Evolutionary conservation across 2,888 invertebrate species (phyloP), one percentile per base, ranked within the genome.

Genomic region (Listrodromus nycthemerus): DNA sequence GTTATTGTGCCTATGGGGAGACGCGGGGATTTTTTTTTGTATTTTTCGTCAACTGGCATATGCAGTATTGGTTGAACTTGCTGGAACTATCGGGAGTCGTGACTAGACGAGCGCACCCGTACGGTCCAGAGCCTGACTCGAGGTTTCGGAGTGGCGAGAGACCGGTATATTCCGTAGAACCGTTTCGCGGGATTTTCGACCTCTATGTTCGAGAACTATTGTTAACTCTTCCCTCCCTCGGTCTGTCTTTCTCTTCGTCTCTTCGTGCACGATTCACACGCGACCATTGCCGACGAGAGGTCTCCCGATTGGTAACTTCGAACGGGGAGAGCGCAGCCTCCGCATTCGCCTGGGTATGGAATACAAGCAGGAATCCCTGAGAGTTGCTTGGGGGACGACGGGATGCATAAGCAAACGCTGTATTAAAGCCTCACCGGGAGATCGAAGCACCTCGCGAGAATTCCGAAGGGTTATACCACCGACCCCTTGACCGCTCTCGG

Each of bases 331-430:
- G 3, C 7, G 30, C 41, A 73, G 10, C 24, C 41, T 41, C n/a
- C n/a, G 67, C 13, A 77, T 67, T 77, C 21, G 73, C 2, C 52
- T 66, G 65, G 67, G 74, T 37, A 45, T 30, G 27, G 21, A 65
- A 63, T 48, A 67, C 58, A 81, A 79, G 75, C 50, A 84, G 81
- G 69, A 84, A 84, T 75, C 66, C 71, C 45, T 67, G 41, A 61
- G 74, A 82, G 78, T 63, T 73, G 50, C n/a, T 16, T 16, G 27
- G 61, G 77, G 67, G 41, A 79, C 75, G 66, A 70, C 67, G 61
- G 70, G 85, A 75, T 77, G 85, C 79, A 85, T 85, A 85, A 85
- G 81, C 66, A 77, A 82, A 77, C 66, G 76, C 55, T 33, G 65
- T 69, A 73, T 80, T 74, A 74, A 63, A 84, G 45, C 73, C 77